A percentile compares a stretch with the other conserved stretches of the same genome.
Evolutionary conservation across 2,888 invertebrate genomes (phyloP).

Genomic region (Tholera decimalis): DNA sequence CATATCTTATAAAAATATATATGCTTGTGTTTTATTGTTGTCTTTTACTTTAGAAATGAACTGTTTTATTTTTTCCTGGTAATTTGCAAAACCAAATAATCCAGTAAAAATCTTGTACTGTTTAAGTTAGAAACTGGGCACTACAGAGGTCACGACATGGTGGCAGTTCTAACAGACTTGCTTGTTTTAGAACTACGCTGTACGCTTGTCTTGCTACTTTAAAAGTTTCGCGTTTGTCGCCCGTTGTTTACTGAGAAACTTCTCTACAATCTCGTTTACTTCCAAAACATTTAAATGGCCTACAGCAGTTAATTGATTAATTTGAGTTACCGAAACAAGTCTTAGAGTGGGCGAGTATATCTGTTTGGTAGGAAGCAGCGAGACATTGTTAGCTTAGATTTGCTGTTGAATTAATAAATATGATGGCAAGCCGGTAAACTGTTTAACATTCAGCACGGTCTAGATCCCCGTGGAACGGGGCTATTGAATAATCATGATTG

Average conservation of each 20-base stretch:
- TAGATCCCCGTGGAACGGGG: constrained; percentile 79
- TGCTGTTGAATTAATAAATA: constrained; percentile 65
- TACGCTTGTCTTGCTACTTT: constrained; percentile 51
- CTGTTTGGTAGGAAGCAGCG: constrained; percentile 27
- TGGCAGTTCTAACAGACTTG: constrained; percentile 54
- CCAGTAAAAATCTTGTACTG: constrained; percentile 20
- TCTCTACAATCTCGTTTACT: constrained; percentile 56
- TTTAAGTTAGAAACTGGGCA: constrained; percentile 40
- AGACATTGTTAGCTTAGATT: constrained; percentile 52
- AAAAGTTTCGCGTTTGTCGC: constrained; percentile 53
- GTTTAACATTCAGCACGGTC: constrained; percentile 84
- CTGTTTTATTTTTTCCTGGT: not conserved
- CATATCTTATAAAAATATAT: constrained; percentile 19
- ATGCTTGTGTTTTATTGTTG: constrained; percentile 12
- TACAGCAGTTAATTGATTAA: constrained; percentile 20
- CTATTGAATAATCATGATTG: constrained; percentile 89
- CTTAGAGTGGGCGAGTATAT: constrained; percentile 17
- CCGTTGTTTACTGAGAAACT: constrained; percentile 51
- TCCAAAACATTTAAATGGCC: constrained; percentile 40
- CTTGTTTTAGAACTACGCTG: constrained; percentile 56
- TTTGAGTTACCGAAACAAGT: constrained; percentile 33
- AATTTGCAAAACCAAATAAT: constrained; percentile 1
- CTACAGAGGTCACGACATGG: constrained; percentile 37
- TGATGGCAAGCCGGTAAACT: constrained; percentile 74
- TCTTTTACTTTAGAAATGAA: constrained; percentile 4